Base-by-base conservation (phyloP, 2,797 vertebrate species). In the Chelidonichthys spinosus region DNA sequence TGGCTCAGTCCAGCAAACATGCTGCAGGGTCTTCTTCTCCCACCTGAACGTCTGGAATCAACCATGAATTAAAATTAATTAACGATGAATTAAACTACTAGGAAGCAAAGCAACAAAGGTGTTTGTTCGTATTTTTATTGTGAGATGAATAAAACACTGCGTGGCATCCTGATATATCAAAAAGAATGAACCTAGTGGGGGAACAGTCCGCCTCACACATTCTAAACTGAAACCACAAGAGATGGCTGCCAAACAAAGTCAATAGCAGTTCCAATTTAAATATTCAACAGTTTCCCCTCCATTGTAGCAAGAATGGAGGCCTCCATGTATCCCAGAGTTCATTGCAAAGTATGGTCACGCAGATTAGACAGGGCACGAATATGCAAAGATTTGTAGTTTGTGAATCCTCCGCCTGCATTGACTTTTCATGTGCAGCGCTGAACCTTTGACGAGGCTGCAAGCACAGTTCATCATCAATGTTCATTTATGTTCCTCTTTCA, bases 1-100 rank as follows among this genome's bases (percentile, higher is more conserved):
- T 69, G 46, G 67, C 74, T 76, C 2, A 9, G 32, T 15, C 60
- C 56, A 1, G 0, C 18, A 33, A 61, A 49, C 68, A 55, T 40
- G 67, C 67, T 65, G 43, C 54, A 69, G 54, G 49, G 63, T 65
- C 46, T 59, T 50, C 6, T 46, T 61, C 36, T 60, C 39, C 36
- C 33, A 64, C 18, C 43, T 63, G 36, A 62, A 59, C 25, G 43
- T 54, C 42, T 59, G 17, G 17, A 63, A 53, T 67, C 56, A 60
- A 25, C 25, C 1, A 25, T 25, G 25, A 25, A 25, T 25, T 25
- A 25, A 25, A 25, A n/a, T n/a, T n/a, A n/a, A n/a, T n/a, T n/a
- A n/a, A 25, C 25, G 25, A 25, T 25, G 25, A 25, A 25, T 25
- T 25, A 25, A 25, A 25, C 25, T 25, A 25, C 25, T 25, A 25